A percentile compares a stretch with the other conserved stretches of the same genome.
Evolutionary conservation across 2,888 invertebrate species (phyloP).

Genomic region (Andrena bicolor): DNA sequence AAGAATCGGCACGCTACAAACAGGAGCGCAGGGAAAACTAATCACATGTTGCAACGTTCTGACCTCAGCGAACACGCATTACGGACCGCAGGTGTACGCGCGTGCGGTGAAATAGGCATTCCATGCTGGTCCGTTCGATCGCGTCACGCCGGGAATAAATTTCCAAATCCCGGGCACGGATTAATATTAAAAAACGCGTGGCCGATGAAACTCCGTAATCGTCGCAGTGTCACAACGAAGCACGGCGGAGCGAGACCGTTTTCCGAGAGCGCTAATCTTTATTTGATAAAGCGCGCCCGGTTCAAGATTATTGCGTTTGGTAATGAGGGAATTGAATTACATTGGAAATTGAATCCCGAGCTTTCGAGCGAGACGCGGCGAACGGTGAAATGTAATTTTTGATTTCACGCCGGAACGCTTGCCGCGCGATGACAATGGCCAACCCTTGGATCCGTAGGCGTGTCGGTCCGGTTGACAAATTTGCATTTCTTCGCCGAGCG

Average conservation of each 20-base stretch:
- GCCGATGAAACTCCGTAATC: constrained; percentile 5
- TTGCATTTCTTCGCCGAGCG: constrained; percentile 44
- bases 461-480: constrained; percentile 41
- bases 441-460: neutral
- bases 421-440: neutral
- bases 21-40: constrained; percentile 64
- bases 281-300: constrained; percentile 9
- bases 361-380: neutral
- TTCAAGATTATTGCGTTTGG: constrained; percentile 20
- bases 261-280: constrained; percentile 13
- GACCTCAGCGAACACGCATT: constrained; percentile 26
- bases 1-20: constrained; percentile 42
- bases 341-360: constrained; percentile 2
- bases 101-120: constrained; percentile 35
- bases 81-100: constrained; percentile 54
- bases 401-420: neutral
- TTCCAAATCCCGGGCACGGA: constrained; percentile 11
- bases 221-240: neutral
- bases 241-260: too few species aligned
- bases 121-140: constrained; percentile 22
- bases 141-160: constrained; percentile 51
- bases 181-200: constrained; percentile 34
- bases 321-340: constrained; percentile 32
- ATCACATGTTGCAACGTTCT: constrained; percentile 24
- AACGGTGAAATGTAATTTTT: neutral